phyloP scores from a whole-genome alignment of 2,888 invertebrate genomes.

The Cetonia aurata region DNA sequence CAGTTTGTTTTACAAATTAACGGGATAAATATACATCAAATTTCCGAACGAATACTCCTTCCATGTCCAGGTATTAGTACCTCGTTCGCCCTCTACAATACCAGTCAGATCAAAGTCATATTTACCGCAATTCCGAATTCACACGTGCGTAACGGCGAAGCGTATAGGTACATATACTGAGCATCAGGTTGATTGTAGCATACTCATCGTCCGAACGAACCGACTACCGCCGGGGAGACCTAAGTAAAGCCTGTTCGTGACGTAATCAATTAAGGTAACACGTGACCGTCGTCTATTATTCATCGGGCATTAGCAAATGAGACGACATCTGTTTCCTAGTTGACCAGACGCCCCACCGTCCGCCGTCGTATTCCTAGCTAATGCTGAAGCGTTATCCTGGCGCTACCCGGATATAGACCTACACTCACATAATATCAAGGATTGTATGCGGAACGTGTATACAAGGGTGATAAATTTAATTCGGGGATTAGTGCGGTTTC shows the following conservation, averaged over 20 bases:
- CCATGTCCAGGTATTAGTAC: constrained; percentile 2
- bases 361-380: background rate
- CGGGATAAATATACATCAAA: background rate
- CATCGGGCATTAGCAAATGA: constrained; percentile 58
- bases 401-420: too few species aligned
- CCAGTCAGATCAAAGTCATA: constrained; percentile 17
- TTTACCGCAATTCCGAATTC: constrained; percentile 31
- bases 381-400: too few species aligned
- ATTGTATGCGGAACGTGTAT: too few species aligned
- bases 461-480: constrained; percentile 22
- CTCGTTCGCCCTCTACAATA: background rate
- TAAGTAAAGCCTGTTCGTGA: constrained; percentile 53
- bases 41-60: background rate
- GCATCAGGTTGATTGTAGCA: constrained; percentile 40
- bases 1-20: constrained; percentile 1
- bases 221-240: constrained; percentile 2
- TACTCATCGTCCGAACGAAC: too few species aligned
- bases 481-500: constrained; percentile 23
- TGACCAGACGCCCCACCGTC: constrained; percentile 3
- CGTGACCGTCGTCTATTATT: constrained; percentile 57
- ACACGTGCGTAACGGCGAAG: constrained; percentile 17
- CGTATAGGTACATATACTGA: background rate
- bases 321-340: constrained; percentile 53
- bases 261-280: constrained; percentile 56
- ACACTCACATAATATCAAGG: too few species aligned